A percentile compares a stretch with the other conserved stretches of the same genome.
Evolutionary conservation across 2,888 invertebrate species (phyloP).

Genomic region (Dryobotodes eremita): DNA sequence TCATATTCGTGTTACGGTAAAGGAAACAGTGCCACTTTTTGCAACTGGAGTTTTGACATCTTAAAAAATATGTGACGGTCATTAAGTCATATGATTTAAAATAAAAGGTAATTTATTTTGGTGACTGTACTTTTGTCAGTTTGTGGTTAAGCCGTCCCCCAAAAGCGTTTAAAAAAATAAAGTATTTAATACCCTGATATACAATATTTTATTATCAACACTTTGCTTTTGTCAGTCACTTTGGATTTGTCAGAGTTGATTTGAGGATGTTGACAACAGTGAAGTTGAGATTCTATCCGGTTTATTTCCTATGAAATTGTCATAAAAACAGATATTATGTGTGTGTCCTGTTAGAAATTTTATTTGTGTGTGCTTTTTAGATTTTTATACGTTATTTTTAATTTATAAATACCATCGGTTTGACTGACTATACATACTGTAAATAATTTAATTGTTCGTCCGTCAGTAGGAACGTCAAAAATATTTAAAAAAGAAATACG

Average conservation of each 20-base stretch:
- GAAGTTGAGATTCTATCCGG: background rate
- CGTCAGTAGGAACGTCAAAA: background rate
- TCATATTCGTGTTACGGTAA: background rate
- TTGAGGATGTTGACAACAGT: background rate
- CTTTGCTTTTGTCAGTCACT: constrained; percentile 47
- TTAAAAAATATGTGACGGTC: background rate
- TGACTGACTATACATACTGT: too few species aligned
- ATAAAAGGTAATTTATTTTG: background rate
- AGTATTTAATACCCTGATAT: constrained; percentile 61
- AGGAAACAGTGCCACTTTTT: background rate
- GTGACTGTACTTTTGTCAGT: constrained; percentile 10
- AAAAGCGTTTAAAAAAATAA: constrained; percentile 36
- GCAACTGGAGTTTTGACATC: background rate
- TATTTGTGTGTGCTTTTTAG: background rate
- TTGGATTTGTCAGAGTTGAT: constrained; percentile 43
- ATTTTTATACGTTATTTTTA: too few species aligned
- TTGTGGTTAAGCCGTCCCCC: constrained; percentile 39
- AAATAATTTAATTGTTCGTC: background rate
- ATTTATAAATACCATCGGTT: too few species aligned
- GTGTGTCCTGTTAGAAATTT: background rate
- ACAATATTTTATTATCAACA: constrained; percentile 44
- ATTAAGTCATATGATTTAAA: background rate
- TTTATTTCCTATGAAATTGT: background rate
- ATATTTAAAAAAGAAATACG: background rate
- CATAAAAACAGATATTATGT: background rate